Percentiles rank a stretch among this genome's conserved stretches.
Evolutionary conservation across 2,888 invertebrate species (phyloP).

Genomic region (Phoenoteleia sp.): DNA sequence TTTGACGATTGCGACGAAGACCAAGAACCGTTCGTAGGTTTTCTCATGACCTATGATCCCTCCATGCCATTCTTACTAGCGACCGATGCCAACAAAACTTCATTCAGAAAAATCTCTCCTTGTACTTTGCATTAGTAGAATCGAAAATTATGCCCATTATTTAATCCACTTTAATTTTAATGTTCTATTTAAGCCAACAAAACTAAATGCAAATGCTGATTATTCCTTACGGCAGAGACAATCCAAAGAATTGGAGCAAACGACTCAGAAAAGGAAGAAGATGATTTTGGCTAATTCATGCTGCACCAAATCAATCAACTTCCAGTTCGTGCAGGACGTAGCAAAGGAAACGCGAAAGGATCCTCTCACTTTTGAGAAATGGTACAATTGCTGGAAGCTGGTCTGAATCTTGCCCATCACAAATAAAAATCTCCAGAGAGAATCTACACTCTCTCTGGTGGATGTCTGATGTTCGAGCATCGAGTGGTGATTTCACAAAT

Average conservation of each 20-base stretch:
- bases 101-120: constrained; percentile 31
- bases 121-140: constrained; percentile 42
- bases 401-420: background rate
- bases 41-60: too few relatives aligned
- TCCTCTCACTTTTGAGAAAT: constrained; percentile 23
- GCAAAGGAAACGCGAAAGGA: constrained; percentile 34
- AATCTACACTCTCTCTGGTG: background rate
- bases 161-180: constrained; percentile 35
- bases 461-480: constrained; percentile 28
- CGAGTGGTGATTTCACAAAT: constrained; percentile 15
- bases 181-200: constrained; percentile 25
- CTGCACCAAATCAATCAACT: constrained; percentile 32
- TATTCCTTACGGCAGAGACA: constrained; percentile 14
- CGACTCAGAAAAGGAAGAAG: background rate
- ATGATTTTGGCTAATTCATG: constrained; percentile 28
- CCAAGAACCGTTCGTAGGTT: too few relatives aligned
- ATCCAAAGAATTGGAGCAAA: background rate
- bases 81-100: too few relatives aligned
- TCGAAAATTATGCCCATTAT: constrained; percentile 52
- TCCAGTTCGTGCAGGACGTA: constrained; percentile 31
- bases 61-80: too few relatives aligned
- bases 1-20: too few relatives aligned
- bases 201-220: constrained; percentile 39
- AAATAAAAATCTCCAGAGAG: constrained; percentile 17
- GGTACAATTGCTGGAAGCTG: constrained; percentile 14